Conservation (phyloP, 2,113 vertebrate genomes). For the Bothrops jararaca region DNA sequence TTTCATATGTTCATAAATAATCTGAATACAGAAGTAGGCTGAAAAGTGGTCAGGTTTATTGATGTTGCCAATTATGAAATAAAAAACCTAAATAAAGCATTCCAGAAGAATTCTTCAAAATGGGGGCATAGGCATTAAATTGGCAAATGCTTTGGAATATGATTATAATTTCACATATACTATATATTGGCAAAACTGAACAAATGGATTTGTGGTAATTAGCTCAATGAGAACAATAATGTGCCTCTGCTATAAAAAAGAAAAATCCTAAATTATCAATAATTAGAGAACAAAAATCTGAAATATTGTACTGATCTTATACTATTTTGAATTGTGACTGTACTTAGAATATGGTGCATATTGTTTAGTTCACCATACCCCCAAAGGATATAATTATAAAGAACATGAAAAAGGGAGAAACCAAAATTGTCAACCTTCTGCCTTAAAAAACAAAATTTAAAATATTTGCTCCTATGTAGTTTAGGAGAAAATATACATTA, state of each 20-base stretch:
- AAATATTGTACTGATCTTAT: neutral
- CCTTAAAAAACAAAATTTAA: neutral
- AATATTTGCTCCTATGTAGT: neutral
- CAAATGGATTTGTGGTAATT: neutral
- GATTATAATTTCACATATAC: neutral
- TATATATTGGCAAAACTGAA: neutral
- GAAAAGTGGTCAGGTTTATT: neutral
- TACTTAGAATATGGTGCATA: neutral
- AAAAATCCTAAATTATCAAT: neutral
- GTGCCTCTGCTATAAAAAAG: neutral
- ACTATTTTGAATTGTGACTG: neutral
- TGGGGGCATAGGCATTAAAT: neutral
- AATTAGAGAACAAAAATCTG: neutral
- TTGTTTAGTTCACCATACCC: neutral
- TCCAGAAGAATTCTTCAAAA: neutral
- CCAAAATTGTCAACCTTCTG: neutral
- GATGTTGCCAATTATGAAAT: neutral
- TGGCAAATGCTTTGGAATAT: neutral
- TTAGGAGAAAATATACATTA: neutral
- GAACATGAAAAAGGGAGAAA: neutral
- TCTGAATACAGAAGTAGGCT: neutral
- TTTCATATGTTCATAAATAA: neutral
- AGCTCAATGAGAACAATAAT: neutral
- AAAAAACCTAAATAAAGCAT: neutral
- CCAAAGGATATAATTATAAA: neutral